A percentile compares a stretch with the other conserved stretches of the same genome.
phyloP scores from a whole-genome alignment of 2,113 vertebrate genomes.

The Heterotis niloticus region DNA sequence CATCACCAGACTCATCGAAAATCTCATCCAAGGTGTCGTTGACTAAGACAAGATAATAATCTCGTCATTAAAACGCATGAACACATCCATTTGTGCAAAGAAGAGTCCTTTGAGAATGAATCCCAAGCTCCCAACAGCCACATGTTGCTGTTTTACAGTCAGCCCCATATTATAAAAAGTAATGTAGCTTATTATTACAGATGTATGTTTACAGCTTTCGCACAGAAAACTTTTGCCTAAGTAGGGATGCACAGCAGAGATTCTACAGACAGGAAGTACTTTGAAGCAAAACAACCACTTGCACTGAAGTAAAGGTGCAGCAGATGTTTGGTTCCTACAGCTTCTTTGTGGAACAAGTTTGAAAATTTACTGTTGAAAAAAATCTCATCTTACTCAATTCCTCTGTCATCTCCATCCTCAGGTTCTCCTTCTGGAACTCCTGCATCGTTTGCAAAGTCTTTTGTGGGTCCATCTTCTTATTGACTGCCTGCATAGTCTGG shows the following conservation, averaged over 20 bases:
- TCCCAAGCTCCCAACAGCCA: not conserved
- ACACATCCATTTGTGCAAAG: not conserved
- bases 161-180: no score
- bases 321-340: no score
- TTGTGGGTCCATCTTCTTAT: slow-evolving; percentile 85
- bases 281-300: no score
- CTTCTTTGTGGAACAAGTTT: no score
- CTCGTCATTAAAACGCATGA: not conserved
- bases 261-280: no score
- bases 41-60: slow-evolving; percentile 42
- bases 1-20: slow-evolving; percentile 82
- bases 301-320: no score
- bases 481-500: slow-evolving; percentile 84
- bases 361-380: not conserved
- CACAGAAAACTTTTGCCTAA: no score
- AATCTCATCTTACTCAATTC: slow-evolving; percentile 75
- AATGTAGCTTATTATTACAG: no score
- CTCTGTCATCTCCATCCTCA: slow-evolving; percentile 89
- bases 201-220: no score
- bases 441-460: slow-evolving; percentile 86
- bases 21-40: slow-evolving; percentile 83
- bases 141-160: not conserved
- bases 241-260: no score
- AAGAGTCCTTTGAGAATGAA: not conserved
- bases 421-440: slow-evolving; percentile 85